Base-by-base conservation (phyloP, 2,888 invertebrate genomes). In the Ochlodes sylvanus region DNA sequence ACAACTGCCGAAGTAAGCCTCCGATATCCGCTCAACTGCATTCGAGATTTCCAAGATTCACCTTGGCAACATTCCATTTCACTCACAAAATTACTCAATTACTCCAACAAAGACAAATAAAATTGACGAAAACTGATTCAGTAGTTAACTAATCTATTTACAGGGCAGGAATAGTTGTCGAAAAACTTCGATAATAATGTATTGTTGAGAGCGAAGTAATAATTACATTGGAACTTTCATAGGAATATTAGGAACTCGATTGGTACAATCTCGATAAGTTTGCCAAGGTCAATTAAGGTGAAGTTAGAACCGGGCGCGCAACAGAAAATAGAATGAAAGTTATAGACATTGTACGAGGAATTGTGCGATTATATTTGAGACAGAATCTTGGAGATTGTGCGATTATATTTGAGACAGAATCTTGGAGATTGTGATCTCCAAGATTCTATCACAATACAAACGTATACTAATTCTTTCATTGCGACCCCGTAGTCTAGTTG, bases 181-280 rank as follows among this genome's bases (percentile, higher is more conserved):
- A 61, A 50, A 47, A 55, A 34, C 15, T 55, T 55, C 2, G 4
- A n/a, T 9, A 55, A 55, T 9, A 55, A 55, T 15, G 17, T 32
- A 55, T 14, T 34, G 6, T 44, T 27, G 42, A 47, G 17, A 27
- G 61, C 6, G 9, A 60, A 50, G 47, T 34, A 61, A 61, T 61
- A 61, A 61, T 61, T 61, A 47, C 14, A n/a, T 61, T 15, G 32
- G 12, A 61, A 50, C 61, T 61, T 61, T 47, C 34, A 47, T 47
- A 34, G 17, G 17, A 47, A 61, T 61, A 61, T 61, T 61, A 44
- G 17, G 47, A 50, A 61, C 17, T n/a, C 14, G 9, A 61, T 61
- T 44, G 44, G 7, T 57, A 57, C 17, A 38, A 57, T 57, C 38
- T 38, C 17, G 21, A 42, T 27, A 32, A 60, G 60, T 60, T 60